phyloP scores from a whole-genome alignment of 2,797 vertebrate species.

The Hozukius guyotensis region DNA sequence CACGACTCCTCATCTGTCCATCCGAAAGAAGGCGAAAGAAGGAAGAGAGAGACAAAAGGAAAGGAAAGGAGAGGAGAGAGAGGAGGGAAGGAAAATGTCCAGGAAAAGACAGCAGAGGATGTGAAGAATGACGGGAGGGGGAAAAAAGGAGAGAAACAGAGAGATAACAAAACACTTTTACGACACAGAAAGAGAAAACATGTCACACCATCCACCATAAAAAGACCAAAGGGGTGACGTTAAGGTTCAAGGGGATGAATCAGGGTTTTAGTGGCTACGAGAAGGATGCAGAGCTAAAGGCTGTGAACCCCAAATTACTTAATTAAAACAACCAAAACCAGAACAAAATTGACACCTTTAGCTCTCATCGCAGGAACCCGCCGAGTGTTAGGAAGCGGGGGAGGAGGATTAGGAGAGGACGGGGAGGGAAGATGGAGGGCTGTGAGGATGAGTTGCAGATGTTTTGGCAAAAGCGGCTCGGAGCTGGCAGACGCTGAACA shows the following conservation, averaged over 20 bases:
- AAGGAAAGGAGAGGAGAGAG: slow-evolving; percentile 34
- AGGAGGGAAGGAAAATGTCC: slow-evolving; percentile 51
- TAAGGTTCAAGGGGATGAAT: slow-evolving; percentile 37
- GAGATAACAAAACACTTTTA: slow-evolving; percentile 83
- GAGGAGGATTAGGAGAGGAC: slow-evolving; percentile 26
- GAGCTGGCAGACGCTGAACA: slow-evolving; percentile 90
- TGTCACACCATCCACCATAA: slow-evolving; percentile 68
- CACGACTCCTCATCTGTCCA: slow-evolving; percentile 92
- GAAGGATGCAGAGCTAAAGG: slow-evolving; percentile 54
- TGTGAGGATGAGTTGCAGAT: slow-evolving; percentile 65
- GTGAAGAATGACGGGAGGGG: slow-evolving; percentile 40
- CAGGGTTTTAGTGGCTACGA: slow-evolving; percentile 5
- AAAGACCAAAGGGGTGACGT: slow-evolving; percentile 53
- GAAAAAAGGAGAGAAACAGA: slow-evolving; percentile 68
- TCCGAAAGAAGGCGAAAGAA: slow-evolving; percentile 83
- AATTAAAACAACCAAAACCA: background rate
- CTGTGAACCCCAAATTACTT: background rate
- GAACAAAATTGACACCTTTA: slow-evolving; percentile 33
- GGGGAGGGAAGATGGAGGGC: slow-evolving; percentile 40
- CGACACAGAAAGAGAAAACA: slow-evolving; percentile 77
- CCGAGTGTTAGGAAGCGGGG: slow-evolving; percentile 23
- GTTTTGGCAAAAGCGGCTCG: slow-evolving; percentile 79
- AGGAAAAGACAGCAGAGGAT: slow-evolving; percentile 62
- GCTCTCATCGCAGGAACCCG: slow-evolving; percentile 50
- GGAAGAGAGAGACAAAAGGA: slow-evolving; percentile 44